Percentiles rank a stretch among this genome's conserved stretches.
phyloP scores from a whole-genome alignment of 2,888 invertebrate genomes.

The Opisthograptis luteolata region DNA sequence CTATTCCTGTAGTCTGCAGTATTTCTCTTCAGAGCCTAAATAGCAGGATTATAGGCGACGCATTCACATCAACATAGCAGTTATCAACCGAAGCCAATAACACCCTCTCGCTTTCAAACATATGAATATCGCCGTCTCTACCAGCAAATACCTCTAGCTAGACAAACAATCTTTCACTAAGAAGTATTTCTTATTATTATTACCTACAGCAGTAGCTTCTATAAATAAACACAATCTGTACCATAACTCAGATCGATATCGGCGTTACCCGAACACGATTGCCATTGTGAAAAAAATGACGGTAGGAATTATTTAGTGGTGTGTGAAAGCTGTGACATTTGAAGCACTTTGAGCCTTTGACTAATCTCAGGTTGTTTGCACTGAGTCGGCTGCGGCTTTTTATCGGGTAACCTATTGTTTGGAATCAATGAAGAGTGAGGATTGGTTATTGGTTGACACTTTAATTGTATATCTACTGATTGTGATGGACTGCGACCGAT shows the following conservation, averaged over 20 bases:
- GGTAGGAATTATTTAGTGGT: conserved; percentile 21
- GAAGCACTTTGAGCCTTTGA: conserved; percentile 14
- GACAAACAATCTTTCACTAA: background rate
- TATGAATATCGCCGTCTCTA: background rate
- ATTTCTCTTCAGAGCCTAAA: too few species aligned
- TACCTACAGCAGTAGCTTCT: conserved; percentile 34
- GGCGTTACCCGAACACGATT: conserved; percentile 29
- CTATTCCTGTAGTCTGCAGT: too few species aligned
- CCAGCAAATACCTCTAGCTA: background rate
- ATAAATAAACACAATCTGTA: conserved; percentile 42
- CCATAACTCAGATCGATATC: conserved; percentile 49
- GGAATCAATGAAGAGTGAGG: too few species aligned
- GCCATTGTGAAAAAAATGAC: conserved; percentile 39
- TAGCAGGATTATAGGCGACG: too few species aligned
- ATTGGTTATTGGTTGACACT: too few species aligned
- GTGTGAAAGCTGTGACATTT: conserved; percentile 54
- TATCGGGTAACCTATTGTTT: background rate
- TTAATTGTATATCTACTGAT: too few species aligned
- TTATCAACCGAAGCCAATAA: too few species aligned
- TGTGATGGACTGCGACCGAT: too few species aligned
- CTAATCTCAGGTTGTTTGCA: conserved; percentile 10
- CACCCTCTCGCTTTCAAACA: too few species aligned
- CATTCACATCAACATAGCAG: too few species aligned
- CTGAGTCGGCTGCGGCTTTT: background rate
- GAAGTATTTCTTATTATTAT: conserved; percentile 20